These are phyloP conservation scores for Drosophila melanosoma DNA, from an alignment of 2,888 invertebrate species.

Conservation along the genomic window DNA sequence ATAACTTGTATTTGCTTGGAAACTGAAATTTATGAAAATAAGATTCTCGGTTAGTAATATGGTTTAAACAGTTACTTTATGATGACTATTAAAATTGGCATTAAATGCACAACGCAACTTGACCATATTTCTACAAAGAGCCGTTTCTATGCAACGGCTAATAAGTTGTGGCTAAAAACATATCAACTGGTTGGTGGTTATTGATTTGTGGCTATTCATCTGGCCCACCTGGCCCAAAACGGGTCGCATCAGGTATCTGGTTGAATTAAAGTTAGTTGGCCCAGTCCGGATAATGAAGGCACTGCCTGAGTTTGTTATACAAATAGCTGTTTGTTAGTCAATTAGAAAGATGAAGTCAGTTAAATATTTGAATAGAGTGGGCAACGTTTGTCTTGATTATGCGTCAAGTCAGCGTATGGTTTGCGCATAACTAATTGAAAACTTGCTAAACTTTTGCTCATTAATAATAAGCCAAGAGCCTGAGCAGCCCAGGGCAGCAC, in stretches of 20 bases:
- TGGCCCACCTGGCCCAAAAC: not conserved
- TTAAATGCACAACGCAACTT: conserved; percentile 1
- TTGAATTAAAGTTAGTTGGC: conserved; percentile 38
- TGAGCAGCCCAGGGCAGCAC: not conserved
- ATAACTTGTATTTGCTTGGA: not conserved
- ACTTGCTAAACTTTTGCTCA: conserved; percentile 73
- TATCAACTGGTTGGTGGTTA: not conserved
- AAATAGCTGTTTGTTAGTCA: conserved; percentile 65
- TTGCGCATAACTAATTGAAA: conserved; percentile 73
- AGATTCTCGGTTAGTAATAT: too few relatives aligned
- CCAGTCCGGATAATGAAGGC: conserved; percentile 7
- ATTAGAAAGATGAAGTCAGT: conserved; percentile 50
- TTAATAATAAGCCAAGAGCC: conserved; percentile 71
- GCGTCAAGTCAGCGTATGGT: conserved; percentile 43
- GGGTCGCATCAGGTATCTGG: conserved; percentile 5
- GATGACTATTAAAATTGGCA: not conserved
- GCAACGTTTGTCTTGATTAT: conserved; percentile 70
- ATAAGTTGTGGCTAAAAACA: not conserved
- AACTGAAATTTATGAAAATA: not conserved
- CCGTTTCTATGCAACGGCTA: conserved; percentile 3
- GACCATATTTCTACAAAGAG: not conserved
- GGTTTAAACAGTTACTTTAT: too few relatives aligned
- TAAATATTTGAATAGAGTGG: conserved; percentile 69
- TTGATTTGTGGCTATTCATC: conserved; percentile 10
- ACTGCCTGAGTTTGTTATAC: conserved; percentile 39